These are phyloP conservation scores for Syngnathus scovelli DNA, from an alignment of 2,113 vertebrate genomes.

Conservation along the genomic window DNA sequence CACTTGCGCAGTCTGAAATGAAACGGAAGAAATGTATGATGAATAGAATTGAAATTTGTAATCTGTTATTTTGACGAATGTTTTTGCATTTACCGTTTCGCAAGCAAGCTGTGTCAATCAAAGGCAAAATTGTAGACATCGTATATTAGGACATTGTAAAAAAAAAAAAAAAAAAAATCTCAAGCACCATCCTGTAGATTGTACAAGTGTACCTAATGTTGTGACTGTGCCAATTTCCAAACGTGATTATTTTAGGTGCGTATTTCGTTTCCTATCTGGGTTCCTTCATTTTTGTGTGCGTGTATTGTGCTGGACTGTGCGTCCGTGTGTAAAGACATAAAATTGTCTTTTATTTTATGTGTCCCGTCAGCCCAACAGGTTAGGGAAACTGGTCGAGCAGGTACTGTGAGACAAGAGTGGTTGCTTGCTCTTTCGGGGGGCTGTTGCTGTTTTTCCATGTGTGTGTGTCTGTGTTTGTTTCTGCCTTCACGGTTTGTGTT, in stretches of 20 bases:
- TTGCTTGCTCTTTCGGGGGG: slow-evolving; percentile 25
- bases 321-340: slow-evolving; percentile 32
- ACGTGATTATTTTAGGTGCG: neutral
- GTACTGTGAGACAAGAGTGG: slow-evolving; percentile 72
- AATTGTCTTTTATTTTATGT: slow-evolving; percentile 61
- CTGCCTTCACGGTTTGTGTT: slow-evolving; percentile 7
- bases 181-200: neutral
- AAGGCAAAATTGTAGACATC: too few species aligned
- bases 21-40: neutral
- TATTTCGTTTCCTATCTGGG: slow-evolving; percentile 16
- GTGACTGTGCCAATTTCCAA: neutral
- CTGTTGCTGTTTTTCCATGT: slow-evolving; percentile 30
- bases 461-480: slow-evolving; percentile 10
- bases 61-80: too few species aligned
- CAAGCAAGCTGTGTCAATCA: too few species aligned
- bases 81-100: too few species aligned
- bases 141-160: too few species aligned
- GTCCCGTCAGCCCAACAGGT: slow-evolving; percentile 92
- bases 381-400: slow-evolving; percentile 97
- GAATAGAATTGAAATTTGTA: too few species aligned
- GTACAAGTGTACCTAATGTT: neutral
- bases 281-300: slow-evolving; percentile 9
- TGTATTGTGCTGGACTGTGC: slow-evolving; percentile 36
- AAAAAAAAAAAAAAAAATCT: too few species aligned
- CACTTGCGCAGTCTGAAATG: neutral